Percentiles rank a stretch among this genome's conserved stretches.
These are phyloP conservation scores for Cerceris rybyensis DNA, from an alignment of 2,888 invertebrate species.

Conservation along the genomic window DNA sequence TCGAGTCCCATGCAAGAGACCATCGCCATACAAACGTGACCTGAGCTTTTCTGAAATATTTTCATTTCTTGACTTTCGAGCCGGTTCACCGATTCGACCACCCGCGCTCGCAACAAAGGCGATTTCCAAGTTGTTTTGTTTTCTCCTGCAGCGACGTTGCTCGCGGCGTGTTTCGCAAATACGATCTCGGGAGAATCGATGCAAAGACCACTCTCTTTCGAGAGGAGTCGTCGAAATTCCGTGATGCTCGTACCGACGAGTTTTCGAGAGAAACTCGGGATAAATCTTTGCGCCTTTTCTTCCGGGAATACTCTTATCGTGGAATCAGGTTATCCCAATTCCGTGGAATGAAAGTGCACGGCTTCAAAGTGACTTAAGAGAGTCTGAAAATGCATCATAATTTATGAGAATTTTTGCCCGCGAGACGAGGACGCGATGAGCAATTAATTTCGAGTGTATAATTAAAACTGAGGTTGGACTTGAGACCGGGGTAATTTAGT, in stretches of 20 bases:
- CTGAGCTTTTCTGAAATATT: constrained; percentile 19
- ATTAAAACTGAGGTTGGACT: constrained; percentile 1
- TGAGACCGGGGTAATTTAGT: neutral
- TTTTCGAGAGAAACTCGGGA: constrained; percentile 17
- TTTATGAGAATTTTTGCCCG: neutral
- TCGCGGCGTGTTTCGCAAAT: constrained; percentile 27
- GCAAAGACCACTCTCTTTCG: constrained; percentile 11
- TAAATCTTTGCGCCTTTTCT: constrained; percentile 28
- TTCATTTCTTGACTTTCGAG: constrained; percentile 5
- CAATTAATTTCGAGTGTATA: neutral
- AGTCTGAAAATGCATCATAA: neutral
- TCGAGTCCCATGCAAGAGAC: neutral
- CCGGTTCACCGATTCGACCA: constrained; percentile 17
- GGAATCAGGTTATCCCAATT: constrained; percentile 14
- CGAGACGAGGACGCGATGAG: too few relatives aligned
- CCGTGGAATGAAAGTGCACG: neutral
- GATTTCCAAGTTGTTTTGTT: constrained; percentile 29
- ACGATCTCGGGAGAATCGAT: constrained; percentile 32
- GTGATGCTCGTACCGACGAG: constrained; percentile 16
- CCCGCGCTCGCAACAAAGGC: constrained; percentile 17
- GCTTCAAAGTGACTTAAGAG: neutral
- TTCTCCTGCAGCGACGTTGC: constrained; percentile 20
- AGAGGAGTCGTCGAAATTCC: constrained; percentile 31
- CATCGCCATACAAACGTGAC: neutral
- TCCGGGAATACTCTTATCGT: constrained; percentile 14